Evolutionary conservation across 2,888 invertebrate species (phyloP).

Genomic region (Leucophenga montana): DNA sequence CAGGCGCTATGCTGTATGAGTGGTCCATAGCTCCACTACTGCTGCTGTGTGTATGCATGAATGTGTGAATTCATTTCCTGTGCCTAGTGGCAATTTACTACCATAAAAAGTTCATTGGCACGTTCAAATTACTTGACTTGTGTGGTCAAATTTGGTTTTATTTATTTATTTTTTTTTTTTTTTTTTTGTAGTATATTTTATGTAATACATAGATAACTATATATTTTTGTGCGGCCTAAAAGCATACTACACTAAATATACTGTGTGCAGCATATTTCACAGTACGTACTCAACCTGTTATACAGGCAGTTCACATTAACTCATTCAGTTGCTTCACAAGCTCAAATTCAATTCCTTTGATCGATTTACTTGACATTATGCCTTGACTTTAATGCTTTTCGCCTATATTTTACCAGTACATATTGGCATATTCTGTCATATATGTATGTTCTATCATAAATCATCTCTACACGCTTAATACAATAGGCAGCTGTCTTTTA

Average conservation of each 20-base stretch:
- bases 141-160: not conserved
- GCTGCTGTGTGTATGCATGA: not conserved
- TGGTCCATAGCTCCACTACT: not conserved
- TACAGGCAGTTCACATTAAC: not conserved
- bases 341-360: not conserved
- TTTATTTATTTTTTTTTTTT: not conserved
- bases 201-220: not conserved
- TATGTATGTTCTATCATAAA: not conserved
- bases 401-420: not conserved
- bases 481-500: not conserved
- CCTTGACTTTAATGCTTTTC: not conserved
- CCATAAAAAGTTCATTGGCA: constrained; percentile 9
- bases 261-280: not conserved
- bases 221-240: not conserved
- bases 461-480: not conserved
- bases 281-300: not conserved
- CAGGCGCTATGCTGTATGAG: not conserved
- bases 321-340: not conserved
- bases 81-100: not conserved
- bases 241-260: not conserved
- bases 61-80: not conserved
- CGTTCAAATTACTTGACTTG: not conserved
- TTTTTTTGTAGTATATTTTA: too few relatives aligned
- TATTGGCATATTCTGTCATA: not conserved
- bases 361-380: not conserved